Evolutionary conservation across 1,140 invertebrate species (phyloP).

Genomic region (Cotesia chilonis): DNA sequence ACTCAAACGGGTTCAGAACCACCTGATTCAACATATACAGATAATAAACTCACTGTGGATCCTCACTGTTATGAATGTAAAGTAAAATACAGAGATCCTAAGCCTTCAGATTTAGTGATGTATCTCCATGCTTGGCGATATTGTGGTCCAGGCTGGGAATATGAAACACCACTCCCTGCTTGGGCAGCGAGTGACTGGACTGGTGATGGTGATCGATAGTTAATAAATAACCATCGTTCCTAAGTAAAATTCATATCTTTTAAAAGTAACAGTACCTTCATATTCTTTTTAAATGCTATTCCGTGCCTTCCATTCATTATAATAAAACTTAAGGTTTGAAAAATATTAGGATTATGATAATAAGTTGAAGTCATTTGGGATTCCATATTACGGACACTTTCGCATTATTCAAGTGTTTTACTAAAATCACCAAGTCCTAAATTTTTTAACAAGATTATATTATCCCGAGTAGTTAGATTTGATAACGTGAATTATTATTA

Average conservation of each 20-base stretch:
- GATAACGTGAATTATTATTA: too few species aligned
- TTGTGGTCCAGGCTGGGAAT: constrained; percentile 89
- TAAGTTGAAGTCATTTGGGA: neutral
- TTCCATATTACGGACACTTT: constrained; percentile 1
- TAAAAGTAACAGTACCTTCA: constrained; percentile 36
- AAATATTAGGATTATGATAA: too few species aligned
- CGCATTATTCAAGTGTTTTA: too few species aligned
- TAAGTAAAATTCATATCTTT: constrained; percentile 20
- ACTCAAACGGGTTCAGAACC: constrained; percentile 83
- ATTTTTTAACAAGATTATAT: too few species aligned
- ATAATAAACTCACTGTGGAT: constrained; percentile 82
- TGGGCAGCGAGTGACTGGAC: constrained; percentile 88
- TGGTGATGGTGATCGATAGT: constrained; percentile 64
- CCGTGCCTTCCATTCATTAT: constrained; percentile 63
- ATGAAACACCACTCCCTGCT: constrained; percentile 85
- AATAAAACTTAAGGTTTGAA: constrained; percentile 20
- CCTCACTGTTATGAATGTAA: constrained; percentile 93
- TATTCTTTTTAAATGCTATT: constrained; percentile 60
- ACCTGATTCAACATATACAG: constrained; percentile 73
- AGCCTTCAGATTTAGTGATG: constrained; percentile 90
- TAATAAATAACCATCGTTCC: neutral
- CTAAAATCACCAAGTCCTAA: neutral
- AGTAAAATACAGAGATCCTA: constrained; percentile 88
- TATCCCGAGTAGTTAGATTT: too few species aligned
- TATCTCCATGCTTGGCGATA: constrained; percentile 95